Evolutionary conservation across 2,888 invertebrate genomes (phyloP), one percentile per base, ranked within the genome.

Genomic region (Teleiodes luculella): DNA sequence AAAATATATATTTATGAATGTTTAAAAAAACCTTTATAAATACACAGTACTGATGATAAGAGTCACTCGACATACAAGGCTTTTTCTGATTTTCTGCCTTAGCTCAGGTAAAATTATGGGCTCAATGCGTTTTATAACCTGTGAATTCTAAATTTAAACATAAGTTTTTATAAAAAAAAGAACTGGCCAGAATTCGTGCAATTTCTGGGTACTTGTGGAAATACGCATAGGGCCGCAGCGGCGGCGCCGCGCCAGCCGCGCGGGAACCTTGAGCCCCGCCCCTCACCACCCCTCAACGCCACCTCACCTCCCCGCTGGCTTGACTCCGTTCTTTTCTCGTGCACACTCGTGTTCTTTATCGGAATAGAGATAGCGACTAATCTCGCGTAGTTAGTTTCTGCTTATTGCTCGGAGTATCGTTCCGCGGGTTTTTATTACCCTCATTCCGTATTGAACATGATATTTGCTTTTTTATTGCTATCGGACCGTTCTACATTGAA

Each of bases 181-280:
- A 20, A n/a, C 8, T 13, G 28, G 28, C 24, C 13, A n/a, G 35
- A 35, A 11, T 13, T 35, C 35, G n/a, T 11, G 14, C 7, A 36
- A 4, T 14, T 13, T 13, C 36, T 36, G 43, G 24, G 28, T 43
- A 73, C 67, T 72, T 70, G 71, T 80, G 68, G 74, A 78, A 76
- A 74, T 83, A 85, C 84, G 85, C 85, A 84, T 80, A 78, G 81
- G 72, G 76, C 72, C 86, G 83, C 85, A 84, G 77, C 81, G 84
- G 77, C 81, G 84, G 78, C 80, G 76, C 72, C 66, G 74, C 68
- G 70, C 66, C 51, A 30, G 41, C 67, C 64, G 68, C 63, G 64
- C 68, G 67, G 74, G 76, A 78, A 76, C 76, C 78, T 74, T 72
- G 73, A 71, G 64, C 54, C 60, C 64, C 61, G 59, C 58, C 62